Conservation (phyloP, 2,888 invertebrate genomes). For the Aphodius granarius region DNA sequence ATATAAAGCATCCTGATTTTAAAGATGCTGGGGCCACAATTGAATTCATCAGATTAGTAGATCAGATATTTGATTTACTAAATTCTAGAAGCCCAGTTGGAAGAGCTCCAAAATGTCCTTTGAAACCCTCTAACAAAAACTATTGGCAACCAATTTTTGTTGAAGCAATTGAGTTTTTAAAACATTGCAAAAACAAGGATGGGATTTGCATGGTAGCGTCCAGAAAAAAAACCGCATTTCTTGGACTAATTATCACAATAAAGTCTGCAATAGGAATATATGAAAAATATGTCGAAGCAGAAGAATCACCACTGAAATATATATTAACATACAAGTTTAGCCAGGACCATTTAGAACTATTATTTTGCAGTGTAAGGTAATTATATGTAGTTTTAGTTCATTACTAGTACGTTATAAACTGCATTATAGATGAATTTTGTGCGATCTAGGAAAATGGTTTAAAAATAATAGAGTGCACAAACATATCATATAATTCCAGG, state of each 20-base stretch:
- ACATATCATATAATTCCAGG: too few relatives aligned
- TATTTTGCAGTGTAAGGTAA: background rate
- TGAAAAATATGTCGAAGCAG: background rate
- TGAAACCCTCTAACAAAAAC: too few relatives aligned
- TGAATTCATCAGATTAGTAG: background rate
- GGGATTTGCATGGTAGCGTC: background rate
- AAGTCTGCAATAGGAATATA: background rate
- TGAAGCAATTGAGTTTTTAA: too few relatives aligned
- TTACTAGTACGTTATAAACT: too few relatives aligned
- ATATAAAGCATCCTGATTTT: background rate
- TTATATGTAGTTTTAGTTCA: too few relatives aligned
- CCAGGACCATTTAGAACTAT: conserved; percentile 1
- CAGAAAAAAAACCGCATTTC: background rate
- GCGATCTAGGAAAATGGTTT: too few relatives aligned
- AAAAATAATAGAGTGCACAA: too few relatives aligned
- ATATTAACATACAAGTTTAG: too few relatives aligned
- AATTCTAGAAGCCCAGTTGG: background rate
- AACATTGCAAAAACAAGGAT: background rate
- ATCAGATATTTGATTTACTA: background rate
- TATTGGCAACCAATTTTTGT: too few relatives aligned
- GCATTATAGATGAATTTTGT: too few relatives aligned
- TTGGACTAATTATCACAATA: background rate
- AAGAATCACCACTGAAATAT: background rate
- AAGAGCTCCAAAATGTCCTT: background rate
- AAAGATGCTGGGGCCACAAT: background rate